Percentiles rank a stretch among this genome's conserved stretches.
Evolutionary conservation across 2,113 vertebrate species (phyloP).

Genomic region (Hippocampus comes): DNA sequence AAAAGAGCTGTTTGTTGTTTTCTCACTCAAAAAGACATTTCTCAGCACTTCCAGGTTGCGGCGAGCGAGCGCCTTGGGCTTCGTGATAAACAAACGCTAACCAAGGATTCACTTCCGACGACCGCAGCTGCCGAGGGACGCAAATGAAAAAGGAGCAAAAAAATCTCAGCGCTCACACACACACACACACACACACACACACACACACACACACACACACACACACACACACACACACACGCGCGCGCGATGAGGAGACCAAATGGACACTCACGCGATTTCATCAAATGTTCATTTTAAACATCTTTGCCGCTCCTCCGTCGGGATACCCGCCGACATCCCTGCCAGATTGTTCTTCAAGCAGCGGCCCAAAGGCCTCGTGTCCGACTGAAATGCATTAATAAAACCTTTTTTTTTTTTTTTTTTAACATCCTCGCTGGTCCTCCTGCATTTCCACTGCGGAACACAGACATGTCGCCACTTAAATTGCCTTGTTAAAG

Average conservation of each 20-base stretch:
- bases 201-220: too few relatives aligned
- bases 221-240: neutral
- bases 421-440: too few relatives aligned
- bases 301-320: neutral
- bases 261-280: neutral
- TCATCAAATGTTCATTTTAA: conserved; percentile 4
- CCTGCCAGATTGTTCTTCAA: neutral
- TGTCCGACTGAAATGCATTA: neutral
- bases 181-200: too few relatives aligned
- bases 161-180: neutral
- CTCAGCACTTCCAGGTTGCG: conserved; percentile 37
- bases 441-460: neutral
- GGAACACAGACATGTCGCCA: neutral
- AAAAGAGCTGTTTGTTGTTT: conserved; percentile 1
- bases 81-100: conserved; percentile 47
- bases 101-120: conserved; percentile 53
- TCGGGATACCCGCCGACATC: conserved; percentile 5
- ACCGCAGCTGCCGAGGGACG: conserved; percentile 37
- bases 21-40: neutral
- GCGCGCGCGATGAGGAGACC: neutral
- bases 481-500: conserved; percentile 20
- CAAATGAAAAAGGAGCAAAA: neutral
- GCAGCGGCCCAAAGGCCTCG: conserved; percentile 8
- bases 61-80: conserved; percentile 30
- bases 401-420: neutral